These are phyloP conservation scores for Labeo catla DNA, from an alignment of 2,113 vertebrate species.

Conservation along the genomic window DNA sequence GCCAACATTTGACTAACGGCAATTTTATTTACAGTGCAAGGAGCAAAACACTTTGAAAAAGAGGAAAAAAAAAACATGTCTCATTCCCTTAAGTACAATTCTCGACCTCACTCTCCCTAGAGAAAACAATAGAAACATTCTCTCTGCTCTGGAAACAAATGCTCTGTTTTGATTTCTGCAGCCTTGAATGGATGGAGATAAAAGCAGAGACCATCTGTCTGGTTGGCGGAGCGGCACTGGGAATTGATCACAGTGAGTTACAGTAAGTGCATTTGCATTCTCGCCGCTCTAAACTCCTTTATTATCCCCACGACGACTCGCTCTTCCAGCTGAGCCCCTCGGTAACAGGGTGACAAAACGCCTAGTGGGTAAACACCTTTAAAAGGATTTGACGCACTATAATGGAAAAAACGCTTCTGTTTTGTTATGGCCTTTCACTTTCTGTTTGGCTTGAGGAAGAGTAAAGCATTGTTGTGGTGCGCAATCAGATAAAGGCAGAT, in stretches of 20 bases:
- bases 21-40: constrained; percentile 32
- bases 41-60: neutral
- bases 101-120: constrained; percentile 22
- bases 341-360: constrained; percentile 62
- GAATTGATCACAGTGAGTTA: constrained; percentile 66
- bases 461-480: constrained; percentile 67
- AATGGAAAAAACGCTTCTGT: constrained; percentile 65
- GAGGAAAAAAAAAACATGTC: neutral
- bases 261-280: constrained; percentile 68
- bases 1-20: constrained; percentile 3
- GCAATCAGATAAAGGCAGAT: constrained; percentile 69
- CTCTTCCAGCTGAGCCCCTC: constrained; percentile 67
- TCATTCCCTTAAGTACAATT: constrained; percentile 22
- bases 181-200: constrained; percentile 65
- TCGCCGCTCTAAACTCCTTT: constrained; percentile 56
- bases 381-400: constrained; percentile 70
- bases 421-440: constrained; percentile 60
- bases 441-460: constrained; percentile 51
- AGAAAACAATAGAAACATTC: constrained; percentile 54
- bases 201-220: constrained; percentile 72
- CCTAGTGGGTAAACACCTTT: constrained; percentile 68
- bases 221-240: constrained; percentile 50
- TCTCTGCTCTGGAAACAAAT: constrained; percentile 65
- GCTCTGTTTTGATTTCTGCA: constrained; percentile 68
- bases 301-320: constrained; percentile 65